These are phyloP conservation scores for Nymphicus hollandicus DNA, from an alignment of 2,113 vertebrate species.

Conservation along the genomic window DNA sequence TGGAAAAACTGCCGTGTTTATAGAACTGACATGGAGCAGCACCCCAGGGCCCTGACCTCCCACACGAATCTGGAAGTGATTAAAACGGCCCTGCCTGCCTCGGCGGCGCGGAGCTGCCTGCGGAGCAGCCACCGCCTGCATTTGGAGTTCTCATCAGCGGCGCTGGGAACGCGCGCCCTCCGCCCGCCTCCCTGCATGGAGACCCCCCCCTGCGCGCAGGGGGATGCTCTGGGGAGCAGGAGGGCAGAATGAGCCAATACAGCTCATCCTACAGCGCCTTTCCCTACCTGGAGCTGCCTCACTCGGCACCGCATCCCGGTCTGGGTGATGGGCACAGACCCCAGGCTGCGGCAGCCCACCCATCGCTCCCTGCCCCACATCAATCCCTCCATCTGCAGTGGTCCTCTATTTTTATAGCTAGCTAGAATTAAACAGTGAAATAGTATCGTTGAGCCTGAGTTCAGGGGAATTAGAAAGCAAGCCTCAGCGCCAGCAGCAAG, in stretches of 20 bases:
- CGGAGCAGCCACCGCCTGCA: conserved; percentile 60
- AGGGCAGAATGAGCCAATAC: fast-evolving
- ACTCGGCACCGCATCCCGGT: fast-evolving
- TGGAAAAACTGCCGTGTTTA: conserved; percentile 99
- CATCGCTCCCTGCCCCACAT: not conserved
- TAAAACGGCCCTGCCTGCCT: conserved; percentile 78
- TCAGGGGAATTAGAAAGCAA: not conserved
- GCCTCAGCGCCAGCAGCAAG: not conserved
- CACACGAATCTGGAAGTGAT: conserved; percentile 99
- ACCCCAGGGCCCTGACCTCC: conserved; percentile 98
- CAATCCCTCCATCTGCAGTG: fast-evolving
- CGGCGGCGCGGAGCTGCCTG: conserved; percentile 50
- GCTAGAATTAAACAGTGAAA: not conserved
- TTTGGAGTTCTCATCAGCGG: conserved; percentile 79
- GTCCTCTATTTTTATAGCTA: not conserved
- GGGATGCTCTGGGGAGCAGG: not conserved
- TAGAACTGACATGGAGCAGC: conserved; percentile 97
- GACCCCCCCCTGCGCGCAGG: not conserved
- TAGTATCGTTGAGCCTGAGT: not conserved
- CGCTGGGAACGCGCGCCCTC: not conserved
- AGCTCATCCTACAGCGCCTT: fast-evolving
- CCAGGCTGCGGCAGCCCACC: not conserved
- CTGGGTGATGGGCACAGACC: not conserved
- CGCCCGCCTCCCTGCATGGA: not conserved
- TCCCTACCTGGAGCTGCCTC: not conserved